These are phyloP conservation scores for Intellagama lesueurii DNA, from an alignment of 2,797 vertebrate species.

Conservation along the genomic window DNA sequence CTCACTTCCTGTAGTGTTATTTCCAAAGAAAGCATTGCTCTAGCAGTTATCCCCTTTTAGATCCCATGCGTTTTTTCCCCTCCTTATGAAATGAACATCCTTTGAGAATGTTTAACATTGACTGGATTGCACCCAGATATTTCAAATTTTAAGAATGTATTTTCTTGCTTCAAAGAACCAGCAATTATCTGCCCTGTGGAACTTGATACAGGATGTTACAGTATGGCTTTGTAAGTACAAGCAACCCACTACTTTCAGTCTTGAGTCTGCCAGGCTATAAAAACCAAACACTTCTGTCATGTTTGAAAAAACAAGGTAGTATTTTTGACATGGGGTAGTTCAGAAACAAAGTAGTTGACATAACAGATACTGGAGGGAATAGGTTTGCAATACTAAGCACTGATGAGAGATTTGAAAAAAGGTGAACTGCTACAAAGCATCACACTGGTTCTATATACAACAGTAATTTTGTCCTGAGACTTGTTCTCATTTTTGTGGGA, in stretches of 20 bases:
- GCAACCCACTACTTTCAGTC: neutral
- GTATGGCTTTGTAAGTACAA: neutral
- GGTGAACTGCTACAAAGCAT: neutral
- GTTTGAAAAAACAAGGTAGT: neutral
- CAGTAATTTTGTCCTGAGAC: neutral
- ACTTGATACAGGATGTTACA: neutral
- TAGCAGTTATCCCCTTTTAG: neutral
- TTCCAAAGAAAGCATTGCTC: neutral
- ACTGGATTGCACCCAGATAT: neutral
- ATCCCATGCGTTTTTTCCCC: neutral
- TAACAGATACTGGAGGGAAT: neutral
- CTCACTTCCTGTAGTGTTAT: neutral
- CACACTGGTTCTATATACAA: neutral
- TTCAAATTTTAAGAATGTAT: neutral
- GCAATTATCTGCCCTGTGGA: neutral
- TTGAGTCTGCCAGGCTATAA: neutral
- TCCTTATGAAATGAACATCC: neutral
- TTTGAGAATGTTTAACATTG: neutral
- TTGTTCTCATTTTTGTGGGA: neutral
- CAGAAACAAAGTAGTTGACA: neutral
- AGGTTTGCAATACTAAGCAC: neutral
- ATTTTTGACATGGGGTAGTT: neutral
- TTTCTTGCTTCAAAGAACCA: conserved; percentile 12
- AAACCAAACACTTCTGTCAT: neutral
- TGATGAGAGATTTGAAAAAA: neutral